Evolutionary conservation across 2,888 invertebrate genomes (phyloP).

Genomic region (Caenorhabditis plicata): DNA sequence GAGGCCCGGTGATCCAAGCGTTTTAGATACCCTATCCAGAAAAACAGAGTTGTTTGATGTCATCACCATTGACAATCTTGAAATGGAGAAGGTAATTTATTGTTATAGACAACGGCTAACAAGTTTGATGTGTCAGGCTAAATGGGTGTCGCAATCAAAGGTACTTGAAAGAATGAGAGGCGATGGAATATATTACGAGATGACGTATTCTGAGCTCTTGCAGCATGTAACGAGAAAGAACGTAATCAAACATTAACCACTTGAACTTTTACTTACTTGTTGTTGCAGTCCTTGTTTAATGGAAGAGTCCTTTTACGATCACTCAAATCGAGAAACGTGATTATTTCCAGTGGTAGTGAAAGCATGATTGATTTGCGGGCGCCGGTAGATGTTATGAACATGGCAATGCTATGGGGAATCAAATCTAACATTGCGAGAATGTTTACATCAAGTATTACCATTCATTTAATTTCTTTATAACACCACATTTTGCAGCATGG

Average conservation of each 20-base stretch:
- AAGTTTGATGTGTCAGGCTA: conserved; percentile 13
- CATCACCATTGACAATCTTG: conserved; percentile 40
- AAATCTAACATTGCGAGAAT: conserved; percentile 36
- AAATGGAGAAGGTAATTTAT: conserved; percentile 23
- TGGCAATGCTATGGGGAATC: conserved; percentile 57
- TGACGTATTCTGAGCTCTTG: conserved; percentile 32
- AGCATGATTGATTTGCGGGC: conserved; percentile 58
- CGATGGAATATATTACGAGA: conserved; percentile 44
- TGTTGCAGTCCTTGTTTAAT: conserved; percentile 39
- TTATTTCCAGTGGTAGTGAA: conserved; percentile 53
- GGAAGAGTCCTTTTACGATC: conserved; percentile 47
- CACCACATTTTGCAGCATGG: conserved; percentile 33
- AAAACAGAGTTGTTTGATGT: conserved; percentile 63
- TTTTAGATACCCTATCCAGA: conserved; percentile 57
- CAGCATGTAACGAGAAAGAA: conserved; percentile 23
- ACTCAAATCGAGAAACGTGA: conserved; percentile 42
- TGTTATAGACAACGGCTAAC: not conserved
- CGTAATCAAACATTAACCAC: no score
- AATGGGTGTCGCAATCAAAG: conserved; percentile 35
- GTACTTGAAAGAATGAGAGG: conserved; percentile 33
- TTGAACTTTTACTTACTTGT: no score
- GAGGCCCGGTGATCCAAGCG: conserved; percentile 51
- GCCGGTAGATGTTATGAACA: conserved; percentile 64
- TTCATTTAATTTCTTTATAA: no score
- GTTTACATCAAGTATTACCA: conserved; percentile 54